phyloP scores from a whole-genome alignment of 2,797 vertebrate species.

The Protosalanx chinensis region DNA sequence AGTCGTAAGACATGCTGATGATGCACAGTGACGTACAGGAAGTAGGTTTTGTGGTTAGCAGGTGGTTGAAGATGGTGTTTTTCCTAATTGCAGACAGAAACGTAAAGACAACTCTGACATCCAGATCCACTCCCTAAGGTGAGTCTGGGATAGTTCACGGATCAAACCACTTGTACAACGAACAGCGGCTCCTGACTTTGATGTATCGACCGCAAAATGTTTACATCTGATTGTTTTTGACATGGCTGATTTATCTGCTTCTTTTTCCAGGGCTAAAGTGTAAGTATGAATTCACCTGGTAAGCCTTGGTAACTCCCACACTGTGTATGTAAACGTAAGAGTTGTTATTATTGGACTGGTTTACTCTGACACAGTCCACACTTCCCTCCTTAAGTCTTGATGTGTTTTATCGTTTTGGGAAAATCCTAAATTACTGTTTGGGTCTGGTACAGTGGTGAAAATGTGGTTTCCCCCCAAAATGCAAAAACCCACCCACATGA shows the following conservation, averaged over 20 bases:
- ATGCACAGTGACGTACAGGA: too few relatives aligned
- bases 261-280: constrained; percentile 65
- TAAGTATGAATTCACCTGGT: constrained; percentile 53
- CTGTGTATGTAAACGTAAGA: not conserved
- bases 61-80: too few relatives aligned
- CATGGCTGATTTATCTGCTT: constrained; percentile 13
- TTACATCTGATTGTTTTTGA: not conserved
- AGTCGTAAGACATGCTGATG: too few relatives aligned
- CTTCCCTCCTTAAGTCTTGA: too few relatives aligned
- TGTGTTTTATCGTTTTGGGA: too few relatives aligned
- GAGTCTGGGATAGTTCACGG: not conserved
- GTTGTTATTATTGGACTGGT: too few relatives aligned
- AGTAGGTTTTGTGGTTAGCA: too few relatives aligned
- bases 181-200: not conserved
- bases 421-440: too few relatives aligned
- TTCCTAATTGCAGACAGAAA: constrained; percentile 42
- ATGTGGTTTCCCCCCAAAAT: too few relatives aligned
- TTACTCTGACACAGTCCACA: too few relatives aligned
- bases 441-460: too few relatives aligned
- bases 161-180: not conserved
- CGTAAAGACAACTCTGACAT: constrained; percentile 61
- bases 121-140: constrained; percentile 69
- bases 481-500: too few relatives aligned
- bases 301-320: not conserved
- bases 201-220: constrained; percentile 4